Conservation (phyloP, 2,888 invertebrate species). For the Tetranychus truncatus region DNA sequence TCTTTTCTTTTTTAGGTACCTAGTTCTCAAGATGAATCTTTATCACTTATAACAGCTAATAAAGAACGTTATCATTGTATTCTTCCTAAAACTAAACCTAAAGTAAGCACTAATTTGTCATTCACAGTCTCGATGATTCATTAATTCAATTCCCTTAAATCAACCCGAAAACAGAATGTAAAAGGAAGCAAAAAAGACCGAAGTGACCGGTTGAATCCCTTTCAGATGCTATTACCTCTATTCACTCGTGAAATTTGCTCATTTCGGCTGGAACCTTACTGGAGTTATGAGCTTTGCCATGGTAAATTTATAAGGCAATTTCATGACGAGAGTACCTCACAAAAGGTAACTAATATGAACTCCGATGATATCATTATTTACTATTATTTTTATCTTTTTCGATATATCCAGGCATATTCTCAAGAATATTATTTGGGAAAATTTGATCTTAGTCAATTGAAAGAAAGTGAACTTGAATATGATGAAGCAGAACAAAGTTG, state of each 20-base stretch:
- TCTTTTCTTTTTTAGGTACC: not conserved
- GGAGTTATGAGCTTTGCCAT: constrained; percentile 93
- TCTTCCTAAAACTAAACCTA: constrained; percentile 46
- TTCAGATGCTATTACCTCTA: constrained; percentile 54
- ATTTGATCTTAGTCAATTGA: constrained; percentile 48
- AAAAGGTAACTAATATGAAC: constrained; percentile 32
- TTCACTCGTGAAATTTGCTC: constrained; percentile 63
- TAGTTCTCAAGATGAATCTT: constrained; percentile 35
- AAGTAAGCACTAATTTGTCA: constrained; percentile 18
- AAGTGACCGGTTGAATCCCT: constrained; percentile 49
- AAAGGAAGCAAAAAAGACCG: constrained; percentile 31
- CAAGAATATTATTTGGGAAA: constrained; percentile 71
- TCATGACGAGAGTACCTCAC: constrained; percentile 84
- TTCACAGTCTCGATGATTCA: no score
- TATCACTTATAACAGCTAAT: constrained; percentile 48
- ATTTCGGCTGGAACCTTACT: constrained; percentile 69
- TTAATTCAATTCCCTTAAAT: not conserved
- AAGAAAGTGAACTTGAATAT: constrained; percentile 37
- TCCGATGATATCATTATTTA: no score
- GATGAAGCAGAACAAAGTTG: constrained; percentile 40
- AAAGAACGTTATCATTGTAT: constrained; percentile 66
- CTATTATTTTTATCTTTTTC: no score
- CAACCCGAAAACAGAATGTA: constrained; percentile 7
- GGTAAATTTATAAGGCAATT: constrained; percentile 77
- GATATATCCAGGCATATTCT: constrained; percentile 9